Evolutionary conservation across 2,888 invertebrate genomes (phyloP), one percentile per base, ranked within the genome.

Genomic region (Stenichneumon culpator): DNA sequence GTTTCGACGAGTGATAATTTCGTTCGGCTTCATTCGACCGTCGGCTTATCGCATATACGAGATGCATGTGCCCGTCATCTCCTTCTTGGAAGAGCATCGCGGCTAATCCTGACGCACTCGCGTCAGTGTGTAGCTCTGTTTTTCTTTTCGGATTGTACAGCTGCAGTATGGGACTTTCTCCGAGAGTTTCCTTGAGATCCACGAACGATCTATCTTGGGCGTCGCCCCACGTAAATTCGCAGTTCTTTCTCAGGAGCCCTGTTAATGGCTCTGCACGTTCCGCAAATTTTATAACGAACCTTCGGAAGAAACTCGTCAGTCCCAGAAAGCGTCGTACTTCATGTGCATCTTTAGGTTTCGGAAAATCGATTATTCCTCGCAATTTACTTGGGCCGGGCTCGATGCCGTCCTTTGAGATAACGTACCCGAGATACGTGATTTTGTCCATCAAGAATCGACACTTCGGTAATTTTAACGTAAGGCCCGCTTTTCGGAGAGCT

Each of bases 401-500:
- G 22, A 87, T 79, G 1, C 83, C 77, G 3, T 70, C 63, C 3
- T 28, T 36, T 0, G 77, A 83, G 11, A 87, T 80, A 25, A 52
- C 72, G 80, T 90, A 90, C 0, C 93, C 93, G 7, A 93, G 81
- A 70, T 90, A 92, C 16, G 87, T 78, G 0, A 93, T 83, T 39
- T 87, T 69, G 6, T 65, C 60, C 9, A 84, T 74, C 0, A 86
- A 88, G 83, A 93, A 91, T 7, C 84, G 67, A 63, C 90, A 91
- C 82, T 93, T 92, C 1, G 44, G 70, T 1, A 89, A 68, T 73
- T 91, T 91, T 1, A 93, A 67, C 0, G 90, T 92, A 9, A 92
- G 78, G 1, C 88, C 86, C 0, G 89, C 89, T 9, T 57, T 25
- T 9, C 68, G 22, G 5, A 78, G 39, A 25, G 68, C 78, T 4